Percentiles rank a stretch among this genome's conserved stretches.
phyloP scores from a whole-genome alignment of 2,888 invertebrate species.

The Sesia bembeciformis region DNA sequence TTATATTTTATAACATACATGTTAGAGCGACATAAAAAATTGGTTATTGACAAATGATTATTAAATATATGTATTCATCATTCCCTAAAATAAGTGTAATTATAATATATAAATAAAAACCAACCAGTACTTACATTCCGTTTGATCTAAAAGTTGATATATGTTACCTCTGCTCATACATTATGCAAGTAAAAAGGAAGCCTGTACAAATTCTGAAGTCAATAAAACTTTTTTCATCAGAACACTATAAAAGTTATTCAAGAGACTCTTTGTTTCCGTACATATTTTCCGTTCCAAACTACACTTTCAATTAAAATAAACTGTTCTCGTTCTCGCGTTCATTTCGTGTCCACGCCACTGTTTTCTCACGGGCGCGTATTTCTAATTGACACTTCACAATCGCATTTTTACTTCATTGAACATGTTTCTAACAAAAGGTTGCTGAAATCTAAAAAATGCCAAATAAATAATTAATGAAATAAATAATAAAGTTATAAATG shows the following conservation, averaged over 20 bases:
- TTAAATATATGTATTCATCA: too few species aligned
- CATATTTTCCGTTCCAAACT: neutral
- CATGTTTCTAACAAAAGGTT: slow-evolving; percentile 1
- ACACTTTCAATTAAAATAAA: neutral
- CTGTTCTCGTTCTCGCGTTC: neutral
- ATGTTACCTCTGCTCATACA: too few species aligned
- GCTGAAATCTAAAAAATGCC: neutral
- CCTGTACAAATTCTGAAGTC: neutral
- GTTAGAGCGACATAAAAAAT: too few species aligned
- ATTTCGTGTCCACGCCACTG: neutral
- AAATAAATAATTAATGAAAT: too few species aligned
- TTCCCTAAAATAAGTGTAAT: too few species aligned
- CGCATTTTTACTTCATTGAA: neutral
- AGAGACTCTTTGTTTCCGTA: neutral
- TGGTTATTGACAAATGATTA: too few species aligned
- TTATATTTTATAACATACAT: too few species aligned
- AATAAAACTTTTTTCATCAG: neutral
- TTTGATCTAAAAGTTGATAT: too few species aligned
- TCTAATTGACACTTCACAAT: slow-evolving; percentile 5
- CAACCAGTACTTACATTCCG: too few species aligned
- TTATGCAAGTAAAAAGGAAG: too few species aligned
- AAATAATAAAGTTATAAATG: too few species aligned
- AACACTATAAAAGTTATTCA: neutral
- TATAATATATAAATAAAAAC: too few species aligned
- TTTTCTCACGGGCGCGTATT: slow-evolving; percentile 6